Evolutionary conservation across 2,113 vertebrate species (phyloP).

Genomic region (Thalassarche chlororhynchos): DNA sequence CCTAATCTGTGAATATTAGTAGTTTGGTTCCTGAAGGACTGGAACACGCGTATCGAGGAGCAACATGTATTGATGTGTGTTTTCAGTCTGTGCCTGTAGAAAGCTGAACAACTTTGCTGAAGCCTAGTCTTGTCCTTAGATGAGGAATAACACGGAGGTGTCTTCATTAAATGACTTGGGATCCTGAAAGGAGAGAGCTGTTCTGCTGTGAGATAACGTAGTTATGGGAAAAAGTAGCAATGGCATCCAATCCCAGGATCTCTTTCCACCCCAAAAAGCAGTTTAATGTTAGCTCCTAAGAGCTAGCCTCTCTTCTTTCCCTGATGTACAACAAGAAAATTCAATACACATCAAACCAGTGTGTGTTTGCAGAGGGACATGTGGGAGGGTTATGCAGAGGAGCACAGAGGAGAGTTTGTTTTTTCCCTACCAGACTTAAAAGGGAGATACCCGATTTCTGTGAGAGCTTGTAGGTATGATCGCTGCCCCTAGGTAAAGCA

Average conservation of each 20-base stretch:
- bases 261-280: background rate
- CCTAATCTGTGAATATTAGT: background rate
- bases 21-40: background rate
- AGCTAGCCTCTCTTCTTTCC: background rate
- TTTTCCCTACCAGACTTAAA: background rate
- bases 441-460: background rate
- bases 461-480: background rate
- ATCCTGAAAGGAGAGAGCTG: background rate
- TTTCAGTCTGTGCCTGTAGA: background rate
- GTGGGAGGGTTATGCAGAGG: background rate
- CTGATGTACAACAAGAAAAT: background rate
- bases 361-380: background rate
- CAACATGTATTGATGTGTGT: background rate
- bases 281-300: background rate
- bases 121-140: background rate
- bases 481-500: background rate
- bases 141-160: background rate
- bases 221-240: background rate
- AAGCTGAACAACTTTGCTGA: background rate
- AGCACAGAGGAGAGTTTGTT: background rate
- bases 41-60: background rate
- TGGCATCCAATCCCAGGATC: background rate
- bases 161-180: background rate
- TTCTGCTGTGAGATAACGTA: background rate
- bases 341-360: background rate